Evolutionary conservation across 2,888 invertebrate genomes (phyloP).

Genomic region (Andrena trimmerana): DNA sequence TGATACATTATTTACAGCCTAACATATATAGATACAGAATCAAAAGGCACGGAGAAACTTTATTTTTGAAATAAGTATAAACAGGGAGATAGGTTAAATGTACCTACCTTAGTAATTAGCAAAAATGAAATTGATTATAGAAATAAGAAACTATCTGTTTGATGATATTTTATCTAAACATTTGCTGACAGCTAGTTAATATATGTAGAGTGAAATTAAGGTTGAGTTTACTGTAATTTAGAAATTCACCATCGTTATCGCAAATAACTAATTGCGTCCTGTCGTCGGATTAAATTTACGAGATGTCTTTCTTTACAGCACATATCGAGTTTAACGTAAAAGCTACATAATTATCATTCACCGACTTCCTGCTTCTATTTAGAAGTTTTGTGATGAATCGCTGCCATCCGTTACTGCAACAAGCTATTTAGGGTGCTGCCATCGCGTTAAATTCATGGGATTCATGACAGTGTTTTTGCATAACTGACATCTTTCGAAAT

Average conservation of each 20-base stretch:
- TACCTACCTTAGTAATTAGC: background rate
- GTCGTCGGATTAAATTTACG: background rate
- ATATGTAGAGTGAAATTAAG: slow-evolving; percentile 7
- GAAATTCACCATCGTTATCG: background rate
- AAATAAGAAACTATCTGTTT: background rate
- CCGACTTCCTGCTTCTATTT: background rate
- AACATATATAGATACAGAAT: background rate
- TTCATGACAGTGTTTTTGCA: background rate
- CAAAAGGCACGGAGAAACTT: background rate
- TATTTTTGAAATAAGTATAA: background rate
- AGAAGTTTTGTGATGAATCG: slow-evolving; percentile 8
- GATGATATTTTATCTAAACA: background rate
- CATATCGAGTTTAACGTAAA: background rate
- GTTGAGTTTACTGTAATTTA: background rate
- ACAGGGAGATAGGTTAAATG: background rate
- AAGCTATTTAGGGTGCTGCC: background rate
- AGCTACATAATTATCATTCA: background rate
- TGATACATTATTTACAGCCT: too few species aligned
- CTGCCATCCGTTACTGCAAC: background rate
- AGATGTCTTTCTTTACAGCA: background rate
- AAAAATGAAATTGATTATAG: background rate
- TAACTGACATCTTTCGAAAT: background rate
- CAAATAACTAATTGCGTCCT: slow-evolving; percentile 2
- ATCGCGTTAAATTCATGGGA: background rate
- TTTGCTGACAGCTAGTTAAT: background rate